Evolutionary conservation across 1,140 invertebrate genomes (phyloP).

Genomic region (Halictus rubicundus): DNA sequence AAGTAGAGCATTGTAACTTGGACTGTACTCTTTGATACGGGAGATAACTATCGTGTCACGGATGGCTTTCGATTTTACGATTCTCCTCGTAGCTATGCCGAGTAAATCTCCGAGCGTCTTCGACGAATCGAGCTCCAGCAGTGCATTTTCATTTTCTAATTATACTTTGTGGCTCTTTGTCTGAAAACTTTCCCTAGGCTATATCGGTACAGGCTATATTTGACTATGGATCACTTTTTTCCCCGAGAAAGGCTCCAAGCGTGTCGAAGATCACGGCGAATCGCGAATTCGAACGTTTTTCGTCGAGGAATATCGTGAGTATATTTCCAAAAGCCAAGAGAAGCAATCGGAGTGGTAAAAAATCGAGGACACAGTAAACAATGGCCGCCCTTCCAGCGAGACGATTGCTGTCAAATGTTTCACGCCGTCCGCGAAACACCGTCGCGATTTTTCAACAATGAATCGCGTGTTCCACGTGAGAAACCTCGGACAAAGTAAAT

Average conservation of each 20-base stretch:
- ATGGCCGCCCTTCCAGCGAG: slow-evolving; percentile 42
- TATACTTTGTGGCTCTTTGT: slow-evolving; percentile 15
- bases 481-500: not conserved
- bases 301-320: not conserved
- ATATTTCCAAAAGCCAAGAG: not conserved
- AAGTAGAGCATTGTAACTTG: not conserved
- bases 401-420: slow-evolving; percentile 40
- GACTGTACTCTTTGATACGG: not conserved
- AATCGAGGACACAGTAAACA: slow-evolving; percentile 33
- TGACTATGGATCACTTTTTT: slow-evolving; percentile 6
- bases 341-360: not conserved
- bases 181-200: slow-evolving; percentile 11
- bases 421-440: not conserved
- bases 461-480: not conserved
- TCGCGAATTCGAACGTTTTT: not conserved
- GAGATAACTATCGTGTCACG: not conserved
- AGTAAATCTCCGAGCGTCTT: not conserved
- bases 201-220: slow-evolving; percentile 31
- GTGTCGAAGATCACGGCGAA: not conserved
- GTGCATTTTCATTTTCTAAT: slow-evolving; percentile 7
- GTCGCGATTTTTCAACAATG: not conserved
- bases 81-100: not conserved
- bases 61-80: not conserved
- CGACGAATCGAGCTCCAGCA: no score
- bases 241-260: not conserved